These are phyloP conservation scores for Leguminivora glycinivorella DNA, from an alignment of 1,140 invertebrate species.

Conservation along the genomic window DNA sequence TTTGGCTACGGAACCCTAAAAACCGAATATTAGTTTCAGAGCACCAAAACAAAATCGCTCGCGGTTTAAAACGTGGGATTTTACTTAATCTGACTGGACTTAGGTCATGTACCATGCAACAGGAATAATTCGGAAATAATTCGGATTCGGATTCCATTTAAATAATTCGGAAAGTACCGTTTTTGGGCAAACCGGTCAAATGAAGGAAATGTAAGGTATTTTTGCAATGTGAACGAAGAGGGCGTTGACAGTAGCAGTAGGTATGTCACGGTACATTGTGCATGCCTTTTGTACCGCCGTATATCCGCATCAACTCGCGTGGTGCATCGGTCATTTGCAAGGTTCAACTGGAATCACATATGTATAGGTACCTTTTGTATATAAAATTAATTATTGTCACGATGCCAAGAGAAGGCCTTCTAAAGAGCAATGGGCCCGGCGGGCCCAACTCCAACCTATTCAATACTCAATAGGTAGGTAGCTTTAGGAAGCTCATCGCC, in stretches of 20 bases:
- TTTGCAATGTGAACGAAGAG: conserved; percentile 9
- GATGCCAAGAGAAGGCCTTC: background rate
- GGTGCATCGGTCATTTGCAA: background rate
- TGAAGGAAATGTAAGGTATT: background rate
- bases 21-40: no score
- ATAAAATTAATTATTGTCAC: background rate
- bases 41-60: no score
- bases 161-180: background rate
- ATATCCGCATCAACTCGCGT: background rate
- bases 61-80: background rate
- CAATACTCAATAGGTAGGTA: background rate
- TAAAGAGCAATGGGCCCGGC: background rate
- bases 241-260: conserved; percentile 18
- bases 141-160: no score
- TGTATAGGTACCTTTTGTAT: background rate
- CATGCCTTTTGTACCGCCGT: background rate
- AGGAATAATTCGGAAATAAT: background rate
- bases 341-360: background rate
- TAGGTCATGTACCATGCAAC: no score
- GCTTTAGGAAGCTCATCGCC: background rate
- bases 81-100: background rate
- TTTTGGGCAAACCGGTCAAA: conserved; percentile 20
- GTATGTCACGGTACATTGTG: background rate
- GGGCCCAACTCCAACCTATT: background rate
- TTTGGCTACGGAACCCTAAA: no score